Evolutionary conservation across 1,140 invertebrate species (phyloP).

Genomic region (Nasonia longicornis): DNA sequence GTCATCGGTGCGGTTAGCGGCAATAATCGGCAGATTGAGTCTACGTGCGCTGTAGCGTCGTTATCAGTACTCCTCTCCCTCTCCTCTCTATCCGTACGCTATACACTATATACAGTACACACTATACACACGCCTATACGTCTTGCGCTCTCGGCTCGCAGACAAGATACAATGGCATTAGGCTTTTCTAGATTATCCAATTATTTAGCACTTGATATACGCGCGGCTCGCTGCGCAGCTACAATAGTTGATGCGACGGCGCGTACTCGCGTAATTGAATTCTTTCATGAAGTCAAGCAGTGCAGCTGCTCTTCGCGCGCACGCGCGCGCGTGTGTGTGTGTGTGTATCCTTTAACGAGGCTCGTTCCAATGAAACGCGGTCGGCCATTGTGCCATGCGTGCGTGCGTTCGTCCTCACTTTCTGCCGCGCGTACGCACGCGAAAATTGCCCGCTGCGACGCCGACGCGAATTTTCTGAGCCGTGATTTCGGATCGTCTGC

Average conservation of each 20-base stretch:
- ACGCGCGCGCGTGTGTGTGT: background rate
- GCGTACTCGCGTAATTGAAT: conserved; percentile 54
- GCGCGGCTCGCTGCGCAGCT: background rate
- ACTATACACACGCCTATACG: background rate
- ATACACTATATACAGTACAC: no score
- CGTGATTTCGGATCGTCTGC: background rate
- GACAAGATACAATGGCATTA: conserved; percentile 50
- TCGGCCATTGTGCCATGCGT: background rate
- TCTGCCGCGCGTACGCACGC: background rate
- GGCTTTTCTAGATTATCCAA: conserved; percentile 54
- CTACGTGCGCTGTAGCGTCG: background rate
- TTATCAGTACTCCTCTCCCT: conserved; percentile 13
- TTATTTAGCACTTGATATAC: conserved; percentile 52
- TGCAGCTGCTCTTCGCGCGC: background rate
- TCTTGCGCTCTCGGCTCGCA: conserved; percentile 38
- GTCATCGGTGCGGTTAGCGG: conserved; percentile 32
- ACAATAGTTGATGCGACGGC: background rate
- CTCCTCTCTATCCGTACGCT: background rate
- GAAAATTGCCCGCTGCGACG: conserved; percentile 19
- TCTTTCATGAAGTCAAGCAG: conserved; percentile 55
- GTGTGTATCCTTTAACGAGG: conserved; percentile 47
- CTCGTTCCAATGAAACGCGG: conserved; percentile 56
- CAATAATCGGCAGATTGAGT: conserved; percentile 44
- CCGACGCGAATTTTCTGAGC: background rate
- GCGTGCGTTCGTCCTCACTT: background rate